Percentiles rank a stretch among this genome's conserved stretches.
phyloP scores from a whole-genome alignment of 2,113 vertebrate genomes.

The Lycocorax pyrrhopterus region DNA sequence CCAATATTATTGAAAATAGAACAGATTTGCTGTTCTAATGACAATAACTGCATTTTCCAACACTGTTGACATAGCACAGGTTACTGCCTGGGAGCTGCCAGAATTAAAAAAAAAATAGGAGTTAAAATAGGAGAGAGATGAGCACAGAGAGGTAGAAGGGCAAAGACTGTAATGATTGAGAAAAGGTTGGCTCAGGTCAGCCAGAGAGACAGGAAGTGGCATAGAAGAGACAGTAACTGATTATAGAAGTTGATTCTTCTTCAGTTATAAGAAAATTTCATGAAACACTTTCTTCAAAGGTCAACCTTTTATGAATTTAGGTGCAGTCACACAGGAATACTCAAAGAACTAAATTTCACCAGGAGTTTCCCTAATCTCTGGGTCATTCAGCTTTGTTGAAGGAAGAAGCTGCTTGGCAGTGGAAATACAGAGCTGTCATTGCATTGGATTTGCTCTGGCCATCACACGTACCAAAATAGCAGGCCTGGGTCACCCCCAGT shows the following conservation, averaged over 20 bases:
- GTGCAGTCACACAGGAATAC: neutral
- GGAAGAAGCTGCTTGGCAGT: neutral
- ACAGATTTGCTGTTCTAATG: neutral
- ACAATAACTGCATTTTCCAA: neutral
- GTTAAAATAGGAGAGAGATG: neutral
- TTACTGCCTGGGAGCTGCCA: neutral
- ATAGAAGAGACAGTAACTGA: neutral
- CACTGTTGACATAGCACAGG: neutral
- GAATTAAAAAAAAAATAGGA: neutral
- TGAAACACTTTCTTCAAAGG: neutral
- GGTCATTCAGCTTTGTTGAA: neutral
- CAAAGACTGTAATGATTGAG: neutral
- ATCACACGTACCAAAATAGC: rapidly evolving
- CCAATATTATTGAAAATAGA: neutral
- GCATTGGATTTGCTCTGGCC: neutral
- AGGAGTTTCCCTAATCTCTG: neutral
- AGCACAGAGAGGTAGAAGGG: neutral
- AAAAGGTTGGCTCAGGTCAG: neutral
- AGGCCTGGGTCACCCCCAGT: neutral
- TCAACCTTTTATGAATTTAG: neutral
- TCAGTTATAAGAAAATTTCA: neutral
- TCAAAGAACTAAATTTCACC: neutral
- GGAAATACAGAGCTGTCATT: neutral
- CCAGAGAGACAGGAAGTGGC: neutral
- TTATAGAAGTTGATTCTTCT: neutral